Evolutionary conservation across 2,797 vertebrate species (phyloP), one percentile per base, ranked within the genome.

Genomic region (Parauchenoglanis ngamensis): DNA sequence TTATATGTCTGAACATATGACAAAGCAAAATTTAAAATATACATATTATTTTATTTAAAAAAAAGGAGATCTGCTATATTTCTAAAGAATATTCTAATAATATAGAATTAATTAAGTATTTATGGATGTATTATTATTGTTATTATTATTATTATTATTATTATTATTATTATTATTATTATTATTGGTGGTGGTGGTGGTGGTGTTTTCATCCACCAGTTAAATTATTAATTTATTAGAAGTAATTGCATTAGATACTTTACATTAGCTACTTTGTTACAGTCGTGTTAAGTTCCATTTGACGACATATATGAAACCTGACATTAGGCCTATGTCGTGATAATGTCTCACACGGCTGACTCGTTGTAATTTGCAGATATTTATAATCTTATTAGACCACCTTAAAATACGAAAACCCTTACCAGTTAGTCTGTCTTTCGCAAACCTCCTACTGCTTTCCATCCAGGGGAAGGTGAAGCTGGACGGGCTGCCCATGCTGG

Each of bases 391-490:
- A 12, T 31, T 52, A 17, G 89, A 90, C 86, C 85, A 83, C 52
- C 76, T 88, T 85, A 89, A 85, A 72, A 91, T 28, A 15, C 8
- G 83, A 35, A 21, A 21, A 61, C 8, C 5, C 94, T 97, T 96
- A 99, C 98, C 98, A 94, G 97, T 97, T 68, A 99, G 91, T 93
- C 97, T 96, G 92, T 99, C 98, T 92, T 99, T 99, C 70, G 97
- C 96, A 87, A 98, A 97, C 91, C 97, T 95, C 89, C 97, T 95
- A 88, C 96, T 97, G 94, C 96, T 97, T 92, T 99, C 97, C 97
- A 98, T 98, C 98, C 98, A 99, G 5, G 98, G 97, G 89, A 99
- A 99, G 90, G 97, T 95, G 93, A 98, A 96, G 88, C 96, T 97
- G 0, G 94, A 90, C 25, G 96, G 94, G 84, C 93, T 93, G 28